Evolutionary conservation across 2,797 vertebrate species (phyloP), one percentile per base, ranked within the genome.

Genomic region (Myotis pilosus): DNA sequence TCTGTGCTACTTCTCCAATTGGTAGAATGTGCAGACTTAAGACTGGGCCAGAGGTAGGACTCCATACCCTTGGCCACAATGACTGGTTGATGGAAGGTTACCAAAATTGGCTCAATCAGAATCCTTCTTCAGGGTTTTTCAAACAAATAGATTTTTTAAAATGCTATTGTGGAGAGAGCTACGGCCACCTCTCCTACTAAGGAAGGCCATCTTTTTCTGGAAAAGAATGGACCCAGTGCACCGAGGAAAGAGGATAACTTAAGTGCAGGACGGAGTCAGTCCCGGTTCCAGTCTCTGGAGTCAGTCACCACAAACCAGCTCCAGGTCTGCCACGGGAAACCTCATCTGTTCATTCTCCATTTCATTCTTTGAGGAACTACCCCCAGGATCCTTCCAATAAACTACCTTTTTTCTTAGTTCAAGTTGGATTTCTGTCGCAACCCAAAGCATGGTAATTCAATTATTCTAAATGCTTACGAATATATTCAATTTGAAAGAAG

Each of bases 401-500:
- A 69, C 53, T 41, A 11, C 19, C 2, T 12, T 71, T 84, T 91
- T 91, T 87, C 41, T 91, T 88, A 51, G 25, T 89, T 87, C 72
- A 81, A 4, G 4, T 33, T 80, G 33, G 5, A 53, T 75, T 88
- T 92, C 17, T 44, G 41, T 75, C 47, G 5, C 49, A 87, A 84
- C n/a, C 47, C 30, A 91, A 87, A 69, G 51, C 68, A 64, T 82
- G 30, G 23, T n/a, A 84, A 91, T 89, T 68, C 76, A 53, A 3
- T 49, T 72, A 47, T 64, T 55, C 49, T 53, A n/a, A 89, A 33
- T 89, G 49, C 38, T 91, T 89, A 87, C 13, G 17, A 93, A 64
- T 81, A 62, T 51, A 76, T 84, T 80, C 60, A 47, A 3, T 81
- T 83, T 71, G 41, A 89, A 92, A 66, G 33, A 84, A 62, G 30